These are phyloP conservation scores for Scrobipalpa atriplicella DNA, from an alignment of 2,888 invertebrate genomes.

Conservation along the genomic window DNA sequence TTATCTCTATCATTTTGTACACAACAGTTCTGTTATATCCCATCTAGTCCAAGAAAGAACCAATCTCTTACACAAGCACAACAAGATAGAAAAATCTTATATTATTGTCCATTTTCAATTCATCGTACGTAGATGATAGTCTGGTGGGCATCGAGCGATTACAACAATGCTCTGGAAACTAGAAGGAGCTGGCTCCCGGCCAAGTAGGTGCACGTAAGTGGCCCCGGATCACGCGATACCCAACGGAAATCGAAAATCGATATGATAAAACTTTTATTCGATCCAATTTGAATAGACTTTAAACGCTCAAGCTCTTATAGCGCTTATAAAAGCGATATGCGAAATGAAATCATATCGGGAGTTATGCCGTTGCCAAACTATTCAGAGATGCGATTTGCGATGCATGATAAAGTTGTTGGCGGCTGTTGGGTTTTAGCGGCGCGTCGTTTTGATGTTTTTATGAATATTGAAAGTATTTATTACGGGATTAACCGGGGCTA, in stretches of 20 bases:
- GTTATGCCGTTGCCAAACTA: constrained; percentile 19
- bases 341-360: constrained; percentile 7
- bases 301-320: constrained; percentile 35
- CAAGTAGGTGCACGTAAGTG: constrained; percentile 55
- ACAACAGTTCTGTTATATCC: not conserved
- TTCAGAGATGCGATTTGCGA: not conserved
- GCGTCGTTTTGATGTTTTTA: constrained; percentile 11
- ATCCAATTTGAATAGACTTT: constrained; percentile 66
- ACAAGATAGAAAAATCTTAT: constrained; percentile 12
- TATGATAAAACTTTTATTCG: constrained; percentile 73
- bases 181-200: constrained; percentile 55
- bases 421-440: constrained; percentile 3
- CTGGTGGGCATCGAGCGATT: constrained; percentile 39
- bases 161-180: constrained; percentile 52
- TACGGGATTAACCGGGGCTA: too few species aligned
- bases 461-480: too few species aligned
- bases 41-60: constrained; percentile 6
- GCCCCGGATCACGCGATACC: constrained; percentile 48
- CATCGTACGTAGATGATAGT: constrained; percentile 13
- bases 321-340: constrained; percentile 27
- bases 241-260: constrained; percentile 59
- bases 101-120: constrained; percentile 13
- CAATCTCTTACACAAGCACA: constrained; percentile 3
- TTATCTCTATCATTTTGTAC: not conserved
- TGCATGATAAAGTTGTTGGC: constrained; percentile 6